phyloP scores from a whole-genome alignment of 2,888 invertebrate species.

The Myopa testacea region DNA sequence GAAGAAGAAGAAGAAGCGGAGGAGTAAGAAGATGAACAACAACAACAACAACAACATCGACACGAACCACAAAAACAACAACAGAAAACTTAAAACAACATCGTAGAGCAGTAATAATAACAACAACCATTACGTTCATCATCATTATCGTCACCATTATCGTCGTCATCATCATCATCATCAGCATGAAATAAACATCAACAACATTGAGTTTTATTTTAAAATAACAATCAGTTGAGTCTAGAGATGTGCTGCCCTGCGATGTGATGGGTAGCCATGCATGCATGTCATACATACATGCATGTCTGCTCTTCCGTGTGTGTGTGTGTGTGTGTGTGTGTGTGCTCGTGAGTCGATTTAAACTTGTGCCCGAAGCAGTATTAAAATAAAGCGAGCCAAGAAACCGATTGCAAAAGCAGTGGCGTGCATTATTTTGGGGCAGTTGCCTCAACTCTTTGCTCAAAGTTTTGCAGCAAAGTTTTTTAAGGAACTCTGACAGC shows the following conservation, averaged over 20 bases:
- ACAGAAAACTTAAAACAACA: no score
- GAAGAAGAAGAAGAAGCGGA: no score
- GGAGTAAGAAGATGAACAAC: background rate
- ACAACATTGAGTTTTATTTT: background rate
- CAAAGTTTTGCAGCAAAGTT: no score
- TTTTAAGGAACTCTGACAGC: background rate
- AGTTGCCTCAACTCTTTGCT: background rate
- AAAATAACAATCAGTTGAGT: conserved; percentile 16
- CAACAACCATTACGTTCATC: no score
- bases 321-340: conserved; percentile 1
- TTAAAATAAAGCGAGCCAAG: background rate
- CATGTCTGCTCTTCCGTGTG: background rate
- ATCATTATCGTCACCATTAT: no score
- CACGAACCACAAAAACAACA: background rate
- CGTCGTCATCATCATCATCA: background rate
- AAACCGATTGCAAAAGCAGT: background rate
- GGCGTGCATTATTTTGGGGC: background rate
- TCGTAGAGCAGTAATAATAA: no score
- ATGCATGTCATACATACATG: no score
- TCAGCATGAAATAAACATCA: background rate
- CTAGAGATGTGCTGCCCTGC: background rate
- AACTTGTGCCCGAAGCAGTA: background rate
- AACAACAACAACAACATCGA: background rate
- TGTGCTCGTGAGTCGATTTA: background rate
- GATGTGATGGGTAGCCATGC: background rate